Conservation (phyloP, 2,888 invertebrate species). For the Cantharis rufa region DNA sequence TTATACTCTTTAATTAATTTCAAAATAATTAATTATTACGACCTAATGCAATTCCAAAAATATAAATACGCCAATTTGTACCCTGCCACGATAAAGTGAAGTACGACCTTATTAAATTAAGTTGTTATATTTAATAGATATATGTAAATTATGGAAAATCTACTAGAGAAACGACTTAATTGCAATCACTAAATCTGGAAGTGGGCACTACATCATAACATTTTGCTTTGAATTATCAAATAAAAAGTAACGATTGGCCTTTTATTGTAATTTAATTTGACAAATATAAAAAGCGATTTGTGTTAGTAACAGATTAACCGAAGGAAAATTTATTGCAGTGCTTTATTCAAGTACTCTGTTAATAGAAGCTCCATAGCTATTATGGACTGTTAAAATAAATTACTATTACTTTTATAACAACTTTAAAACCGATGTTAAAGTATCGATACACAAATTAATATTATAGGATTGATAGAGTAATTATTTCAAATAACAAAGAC, state of each 20-base stretch:
- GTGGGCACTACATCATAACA: neutral
- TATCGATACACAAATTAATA: neutral
- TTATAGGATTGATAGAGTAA: neutral
- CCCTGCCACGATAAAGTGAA: neutral
- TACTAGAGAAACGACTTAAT: neutral
- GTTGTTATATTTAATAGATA: neutral
- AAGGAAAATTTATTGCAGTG: neutral
- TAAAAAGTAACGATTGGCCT: neutral
- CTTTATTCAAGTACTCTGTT: neutral
- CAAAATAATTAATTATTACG: neutral
- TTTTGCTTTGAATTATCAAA: neutral
- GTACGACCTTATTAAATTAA: neutral
- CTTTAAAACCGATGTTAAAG: neutral
- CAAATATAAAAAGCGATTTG: neutral
- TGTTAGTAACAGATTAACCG: neutral
- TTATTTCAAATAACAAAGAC: neutral
- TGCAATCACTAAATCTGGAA: neutral
- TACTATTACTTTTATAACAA: neutral
- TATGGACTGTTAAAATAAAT: neutral
- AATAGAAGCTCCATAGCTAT: neutral
- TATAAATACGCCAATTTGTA: neutral
- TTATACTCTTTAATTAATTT: conserved; percentile 2
- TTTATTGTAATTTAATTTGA: neutral
- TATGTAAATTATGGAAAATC: neutral
- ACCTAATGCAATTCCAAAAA: neutral